phyloP scores from a whole-genome alignment of 2,113 vertebrate species.

The Pongo abelii region DNA sequence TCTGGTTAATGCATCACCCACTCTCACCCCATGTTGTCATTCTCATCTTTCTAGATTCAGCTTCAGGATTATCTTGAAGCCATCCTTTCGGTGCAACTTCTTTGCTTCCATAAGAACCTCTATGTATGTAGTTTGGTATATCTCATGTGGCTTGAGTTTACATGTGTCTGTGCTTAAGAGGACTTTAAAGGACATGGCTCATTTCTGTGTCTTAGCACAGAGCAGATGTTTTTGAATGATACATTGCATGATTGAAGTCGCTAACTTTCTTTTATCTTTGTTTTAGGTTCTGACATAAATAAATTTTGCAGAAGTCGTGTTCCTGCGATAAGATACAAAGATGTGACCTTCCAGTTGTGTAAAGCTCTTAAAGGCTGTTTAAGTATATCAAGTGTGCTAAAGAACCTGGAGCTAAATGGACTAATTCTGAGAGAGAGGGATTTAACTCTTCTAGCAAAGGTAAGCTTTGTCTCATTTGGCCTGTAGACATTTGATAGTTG shows the following conservation, averaged over 20 bases:
- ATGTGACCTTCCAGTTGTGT: constrained; percentile 92
- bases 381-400: constrained; percentile 86
- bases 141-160: neutral
- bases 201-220: neutral
- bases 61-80: neutral
- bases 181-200: neutral
- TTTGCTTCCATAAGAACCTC: neutral
- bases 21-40: neutral
- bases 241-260: neutral
- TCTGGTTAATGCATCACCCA: neutral
- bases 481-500: neutral
- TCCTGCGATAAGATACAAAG: constrained; percentile 91
- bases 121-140: neutral
- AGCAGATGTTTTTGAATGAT: constrained; percentile 22
- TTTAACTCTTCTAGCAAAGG: constrained; percentile 91
- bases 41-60: neutral
- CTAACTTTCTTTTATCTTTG: constrained; percentile 55
- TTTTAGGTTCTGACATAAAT: constrained; percentile 83
- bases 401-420: constrained; percentile 92
- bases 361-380: constrained; percentile 92
- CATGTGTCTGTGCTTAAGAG: neutral
- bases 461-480: constrained; percentile 75
- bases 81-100: neutral
- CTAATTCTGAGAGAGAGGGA: constrained; percentile 93
- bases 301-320: constrained; percentile 87